Conservation (phyloP, 2,797 vertebrate genomes). For the Eutrigla gurnardus region DNA sequence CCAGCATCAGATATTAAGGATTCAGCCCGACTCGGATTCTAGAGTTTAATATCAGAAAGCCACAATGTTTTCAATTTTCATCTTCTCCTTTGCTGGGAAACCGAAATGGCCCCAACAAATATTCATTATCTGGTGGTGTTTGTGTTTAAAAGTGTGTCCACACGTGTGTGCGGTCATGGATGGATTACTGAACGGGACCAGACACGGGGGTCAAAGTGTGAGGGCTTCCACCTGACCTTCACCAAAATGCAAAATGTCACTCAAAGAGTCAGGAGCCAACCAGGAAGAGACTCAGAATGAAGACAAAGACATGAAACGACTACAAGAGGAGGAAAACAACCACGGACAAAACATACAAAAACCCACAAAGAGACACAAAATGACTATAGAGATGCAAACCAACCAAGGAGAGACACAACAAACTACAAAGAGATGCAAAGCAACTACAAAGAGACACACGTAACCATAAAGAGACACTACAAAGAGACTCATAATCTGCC, state of each 20-base stretch:
- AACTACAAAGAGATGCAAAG: neutral
- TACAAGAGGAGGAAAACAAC: neutral
- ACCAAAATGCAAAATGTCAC: neutral
- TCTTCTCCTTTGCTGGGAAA: constrained; percentile 29
- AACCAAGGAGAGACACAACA: neutral
- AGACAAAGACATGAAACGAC: neutral
- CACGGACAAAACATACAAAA: neutral
- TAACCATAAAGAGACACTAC: neutral
- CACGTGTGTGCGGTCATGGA: neutral
- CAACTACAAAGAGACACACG: neutral
- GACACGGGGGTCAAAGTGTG: neutral
- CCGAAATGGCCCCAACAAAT: constrained; percentile 10
- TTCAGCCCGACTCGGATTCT: constrained; percentile 31
- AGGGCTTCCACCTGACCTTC: neutral
- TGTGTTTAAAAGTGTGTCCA: neutral
- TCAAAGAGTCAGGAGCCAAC: neutral
- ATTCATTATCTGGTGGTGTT: neutral
- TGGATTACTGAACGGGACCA: neutral
- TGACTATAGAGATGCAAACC: neutral
- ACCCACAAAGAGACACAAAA: neutral
- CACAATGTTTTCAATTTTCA: neutral
- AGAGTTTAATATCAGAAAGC: constrained; percentile 35
- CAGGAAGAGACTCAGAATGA: neutral
- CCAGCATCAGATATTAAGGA: constrained; percentile 18
- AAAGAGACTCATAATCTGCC: neutral